These are phyloP conservation scores for Malacosoma neustria DNA, from an alignment of 2,888 invertebrate genomes.

Conservation along the genomic window DNA sequence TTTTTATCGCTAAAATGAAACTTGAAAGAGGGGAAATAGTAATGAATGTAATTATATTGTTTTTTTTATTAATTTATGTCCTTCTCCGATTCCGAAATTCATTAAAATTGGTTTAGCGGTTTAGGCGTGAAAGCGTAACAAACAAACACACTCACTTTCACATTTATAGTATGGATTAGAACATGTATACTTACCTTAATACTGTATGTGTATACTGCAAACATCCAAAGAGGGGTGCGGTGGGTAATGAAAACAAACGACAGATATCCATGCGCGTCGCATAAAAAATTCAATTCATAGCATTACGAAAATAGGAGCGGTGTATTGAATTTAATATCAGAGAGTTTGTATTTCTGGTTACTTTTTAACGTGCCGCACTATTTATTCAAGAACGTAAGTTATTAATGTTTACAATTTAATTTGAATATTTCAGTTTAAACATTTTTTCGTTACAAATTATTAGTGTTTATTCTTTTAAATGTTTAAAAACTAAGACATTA, in stretches of 20 bases:
- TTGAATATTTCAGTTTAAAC: constrained; percentile 23
- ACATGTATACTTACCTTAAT: not conserved
- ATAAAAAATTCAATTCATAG: constrained; percentile 66
- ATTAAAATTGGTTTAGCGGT: too few relatives aligned
- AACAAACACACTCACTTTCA: too few relatives aligned
- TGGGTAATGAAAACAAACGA: constrained; percentile 67
- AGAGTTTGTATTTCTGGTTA: constrained; percentile 27
- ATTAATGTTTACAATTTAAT: constrained; percentile 35
- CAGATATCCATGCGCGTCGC: constrained; percentile 46
- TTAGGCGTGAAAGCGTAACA: too few relatives aligned
- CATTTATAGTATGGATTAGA: too few relatives aligned
- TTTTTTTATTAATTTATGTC: too few relatives aligned
- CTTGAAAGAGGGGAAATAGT: too few relatives aligned
- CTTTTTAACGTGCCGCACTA: constrained; percentile 25
- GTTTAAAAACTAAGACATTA: too few relatives aligned
- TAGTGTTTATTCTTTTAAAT: too few relatives aligned
- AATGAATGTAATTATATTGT: too few relatives aligned
- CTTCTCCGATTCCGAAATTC: too few relatives aligned
- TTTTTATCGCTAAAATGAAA: too few relatives aligned
- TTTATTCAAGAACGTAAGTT: constrained; percentile 27
- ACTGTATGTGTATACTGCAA: not conserved
- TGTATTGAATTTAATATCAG: constrained; percentile 44
- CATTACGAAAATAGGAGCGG: constrained; percentile 46
- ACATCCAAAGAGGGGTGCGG: constrained; percentile 22
- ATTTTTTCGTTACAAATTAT: too few relatives aligned